Conservation (phyloP, 1,140 invertebrate species). For the Oscheius sp. region DNA sequence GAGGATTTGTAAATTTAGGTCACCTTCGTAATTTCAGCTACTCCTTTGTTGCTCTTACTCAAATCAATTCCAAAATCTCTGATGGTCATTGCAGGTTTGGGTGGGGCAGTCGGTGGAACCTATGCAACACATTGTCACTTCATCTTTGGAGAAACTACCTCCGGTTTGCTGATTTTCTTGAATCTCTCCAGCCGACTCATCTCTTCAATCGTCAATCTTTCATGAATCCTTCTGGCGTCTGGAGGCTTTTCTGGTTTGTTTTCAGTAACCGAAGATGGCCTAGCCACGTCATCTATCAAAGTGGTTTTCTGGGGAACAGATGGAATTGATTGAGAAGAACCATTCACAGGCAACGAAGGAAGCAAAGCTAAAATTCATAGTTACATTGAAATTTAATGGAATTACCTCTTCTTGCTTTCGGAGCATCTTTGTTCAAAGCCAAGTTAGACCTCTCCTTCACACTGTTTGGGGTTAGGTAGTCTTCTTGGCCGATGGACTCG, state of each 20-base stretch:
- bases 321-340: slow-evolving; percentile 29
- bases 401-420: neutral
- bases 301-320: slow-evolving; percentile 9
- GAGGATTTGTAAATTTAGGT: too few relatives aligned
- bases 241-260: neutral
- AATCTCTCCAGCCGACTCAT: slow-evolving; percentile 16
- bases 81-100: slow-evolving; percentile 8
- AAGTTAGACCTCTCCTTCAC: slow-evolving; percentile 18
- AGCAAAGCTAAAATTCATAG: neutral
- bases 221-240: slow-evolving; percentile 4
- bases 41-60: slow-evolving; percentile 10
- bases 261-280: slow-evolving; percentile 5
- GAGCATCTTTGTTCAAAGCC: neutral
- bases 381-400: neutral
- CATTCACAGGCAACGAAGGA: slow-evolving; percentile 9
- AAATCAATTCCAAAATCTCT: slow-evolving; percentile 31
- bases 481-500: slow-evolving; percentile 22
- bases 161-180: neutral
- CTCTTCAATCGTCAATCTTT: slow-evolving; percentile 23
- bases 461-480: slow-evolving; percentile 35
- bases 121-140: neutral
- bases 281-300: slow-evolving; percentile 27
- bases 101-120: neutral
- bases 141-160: neutral
- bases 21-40: slow-evolving; percentile 1